Evolutionary conservation across 2,797 vertebrate species (phyloP).

Genomic region (Pachyuromys duprasi): DNA sequence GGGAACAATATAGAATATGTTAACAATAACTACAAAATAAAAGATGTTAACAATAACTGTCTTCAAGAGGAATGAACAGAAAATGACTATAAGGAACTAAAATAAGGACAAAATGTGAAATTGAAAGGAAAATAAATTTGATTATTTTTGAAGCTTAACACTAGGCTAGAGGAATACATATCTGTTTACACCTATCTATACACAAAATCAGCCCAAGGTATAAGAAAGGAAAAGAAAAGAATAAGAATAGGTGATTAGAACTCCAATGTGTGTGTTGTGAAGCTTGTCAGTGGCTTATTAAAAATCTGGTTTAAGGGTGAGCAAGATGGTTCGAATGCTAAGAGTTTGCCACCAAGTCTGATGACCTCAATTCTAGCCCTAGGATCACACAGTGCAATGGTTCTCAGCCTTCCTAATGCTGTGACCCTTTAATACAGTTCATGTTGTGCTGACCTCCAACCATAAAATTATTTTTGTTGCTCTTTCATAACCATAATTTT

Average conservation of each 20-base stretch:
- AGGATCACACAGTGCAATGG: neutral
- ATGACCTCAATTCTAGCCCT: too few relatives aligned
- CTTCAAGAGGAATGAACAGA: constrained; percentile 30
- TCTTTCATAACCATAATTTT: neutral
- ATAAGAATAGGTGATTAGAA: constrained; percentile 8
- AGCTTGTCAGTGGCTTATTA: constrained; percentile 4
- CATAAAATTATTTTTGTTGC: neutral
- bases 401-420: neutral
- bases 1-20: neutral
- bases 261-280: neutral
- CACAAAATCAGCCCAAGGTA: constrained; percentile 10
- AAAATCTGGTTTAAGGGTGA: neutral
- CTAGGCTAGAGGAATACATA: neutral
- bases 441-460: neutral
- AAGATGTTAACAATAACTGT: constrained; percentile 35
- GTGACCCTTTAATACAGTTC: neutral
- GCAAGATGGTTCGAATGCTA: neutral
- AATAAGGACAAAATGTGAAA: constrained; percentile 24
- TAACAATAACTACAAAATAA: constrained; percentile 32
- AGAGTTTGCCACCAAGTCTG: neutral
- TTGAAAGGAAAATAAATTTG: constrained; percentile 20
- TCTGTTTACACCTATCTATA: neutral
- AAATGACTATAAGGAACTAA: constrained; percentile 9
- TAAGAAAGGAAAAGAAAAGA: neutral
- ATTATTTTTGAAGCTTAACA: constrained; percentile 52